These are phyloP conservation scores for Drosophila robusta DNA, from an alignment of 2,888 invertebrate species.

Conservation along the genomic window DNA sequence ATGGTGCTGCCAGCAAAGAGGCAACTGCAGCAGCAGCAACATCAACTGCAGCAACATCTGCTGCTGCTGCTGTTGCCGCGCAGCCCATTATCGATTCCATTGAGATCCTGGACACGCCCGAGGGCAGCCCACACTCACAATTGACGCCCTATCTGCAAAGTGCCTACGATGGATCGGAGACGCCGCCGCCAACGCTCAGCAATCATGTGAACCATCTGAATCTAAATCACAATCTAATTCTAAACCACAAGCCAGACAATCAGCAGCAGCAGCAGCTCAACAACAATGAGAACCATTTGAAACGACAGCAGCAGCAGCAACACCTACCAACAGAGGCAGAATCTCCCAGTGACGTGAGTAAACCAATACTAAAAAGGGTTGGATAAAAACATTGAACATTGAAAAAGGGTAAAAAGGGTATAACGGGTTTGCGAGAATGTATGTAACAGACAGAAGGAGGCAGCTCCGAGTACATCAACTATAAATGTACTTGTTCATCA, in stretches of 20 bases:
- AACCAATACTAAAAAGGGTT: neutral
- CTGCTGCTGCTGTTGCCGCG: neutral
- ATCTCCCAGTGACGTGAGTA: slow-evolving; percentile 71
- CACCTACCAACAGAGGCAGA: slow-evolving; percentile 43
- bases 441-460: too few species aligned
- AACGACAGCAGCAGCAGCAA: slow-evolving; percentile 57
- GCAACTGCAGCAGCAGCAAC: slow-evolving; percentile 9
- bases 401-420: too few species aligned
- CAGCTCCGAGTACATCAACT: too few species aligned
- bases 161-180: slow-evolving; percentile 48
- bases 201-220: slow-evolving; percentile 60
- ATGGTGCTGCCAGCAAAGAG: slow-evolving; percentile 54
- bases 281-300: slow-evolving; percentile 64
- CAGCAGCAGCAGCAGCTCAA: slow-evolving; percentile 47
- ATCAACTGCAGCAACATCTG: neutral
- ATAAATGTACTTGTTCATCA: too few species aligned
- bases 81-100: slow-evolving; percentile 80
- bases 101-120: slow-evolving; percentile 83
- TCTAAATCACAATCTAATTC: slow-evolving; percentile 37
- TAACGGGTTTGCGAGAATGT: too few species aligned
- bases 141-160: slow-evolving; percentile 54
- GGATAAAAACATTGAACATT: too few species aligned
- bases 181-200: slow-evolving; percentile 41
- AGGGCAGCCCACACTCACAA: slow-evolving; percentile 80
- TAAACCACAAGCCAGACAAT: slow-evolving; percentile 53